These are phyloP conservation scores for Brachionus rubens DNA, from an alignment of 1,140 invertebrate species.

Conservation along the genomic window DNA sequence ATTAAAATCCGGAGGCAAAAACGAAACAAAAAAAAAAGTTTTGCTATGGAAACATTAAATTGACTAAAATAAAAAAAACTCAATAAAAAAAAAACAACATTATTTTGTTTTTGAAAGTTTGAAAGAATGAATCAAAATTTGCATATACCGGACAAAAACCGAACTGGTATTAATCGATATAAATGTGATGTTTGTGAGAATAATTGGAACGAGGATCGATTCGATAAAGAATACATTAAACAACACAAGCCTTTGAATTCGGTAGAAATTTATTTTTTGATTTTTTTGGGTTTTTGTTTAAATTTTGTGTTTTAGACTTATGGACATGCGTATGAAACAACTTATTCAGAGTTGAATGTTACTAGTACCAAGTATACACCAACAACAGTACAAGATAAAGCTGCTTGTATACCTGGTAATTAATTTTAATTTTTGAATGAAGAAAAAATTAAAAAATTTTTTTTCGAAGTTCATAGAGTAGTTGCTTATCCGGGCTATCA, in stretches of 20 bases:
- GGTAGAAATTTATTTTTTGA: neutral
- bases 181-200: slow-evolving; percentile 12
- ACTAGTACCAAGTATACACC: neutral
- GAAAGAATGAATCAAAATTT: slow-evolving; percentile 28
- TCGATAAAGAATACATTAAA: neutral
- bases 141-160: neutral
- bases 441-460: neutral
- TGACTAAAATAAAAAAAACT: neutral
- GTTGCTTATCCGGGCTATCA: slow-evolving; percentile 20
- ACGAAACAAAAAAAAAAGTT: too few species aligned
- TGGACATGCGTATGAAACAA: neutral
- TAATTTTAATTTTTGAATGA: neutral
- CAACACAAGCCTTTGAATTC: neutral
- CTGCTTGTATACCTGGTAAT: neutral
- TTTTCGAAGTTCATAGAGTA: neutral
- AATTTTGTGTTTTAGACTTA: neutral
- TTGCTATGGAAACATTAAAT: too few species aligned
- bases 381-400: neutral
- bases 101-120: neutral
- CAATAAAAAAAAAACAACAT: neutral
- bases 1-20: too few species aligned
- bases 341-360: neutral
- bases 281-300: neutral
- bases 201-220: slow-evolving; percentile 10
- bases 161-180: slow-evolving; percentile 18